Evolutionary conservation across 2,888 invertebrate genomes (phyloP), one percentile per base, ranked within the genome.

Genomic region (Megastigmus dorsalis): DNA sequence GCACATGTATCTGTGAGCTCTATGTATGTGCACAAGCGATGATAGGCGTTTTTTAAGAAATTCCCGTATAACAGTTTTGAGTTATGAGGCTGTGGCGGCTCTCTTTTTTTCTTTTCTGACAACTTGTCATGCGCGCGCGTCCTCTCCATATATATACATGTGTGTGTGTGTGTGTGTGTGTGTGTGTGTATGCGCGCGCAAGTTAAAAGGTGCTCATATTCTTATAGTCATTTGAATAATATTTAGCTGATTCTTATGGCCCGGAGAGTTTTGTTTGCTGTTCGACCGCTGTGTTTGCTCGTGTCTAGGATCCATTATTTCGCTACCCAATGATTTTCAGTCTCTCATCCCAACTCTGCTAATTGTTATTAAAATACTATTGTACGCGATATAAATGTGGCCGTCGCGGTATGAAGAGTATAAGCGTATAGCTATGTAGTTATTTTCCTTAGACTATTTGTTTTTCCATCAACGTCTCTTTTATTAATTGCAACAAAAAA

Each of bases 41-140:
- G 72, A 72, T 72, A 52, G 72, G 66, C 59, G 59, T 66, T 52
- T 66, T 72, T 43, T 63, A 38, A 20, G 43, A 72, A 43, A 66
- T 52, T 67, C 52, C 52, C 33, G 33, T 54, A 67, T n/a, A n/a
- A n/a, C 60, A 3, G 33, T 26, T 60, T 66, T 60, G 43, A 66
- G 45, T 72, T 73, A 73, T 54, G 66, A 54, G 20, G 38, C 20
- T 65, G n/a, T 4, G 38, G 20, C 41, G 45, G 33, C 45, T 23
- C 15, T 26, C 26, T 28, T 36, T 55, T 13, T 55, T 20, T 48
- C n/a, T 63, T 30, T 50, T 52, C 30, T 28, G 10, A 10, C 1
- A 20, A 33, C 15, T 10, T 7, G 28, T 26, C n/a, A n/a, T 60
- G 13, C 26, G 23, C 30, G 30, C 20, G 36, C 10, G 43, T n/a